These are phyloP conservation scores for Volucella inanis DNA, from an alignment of 2,888 invertebrate species.

Conservation along the genomic window DNA sequence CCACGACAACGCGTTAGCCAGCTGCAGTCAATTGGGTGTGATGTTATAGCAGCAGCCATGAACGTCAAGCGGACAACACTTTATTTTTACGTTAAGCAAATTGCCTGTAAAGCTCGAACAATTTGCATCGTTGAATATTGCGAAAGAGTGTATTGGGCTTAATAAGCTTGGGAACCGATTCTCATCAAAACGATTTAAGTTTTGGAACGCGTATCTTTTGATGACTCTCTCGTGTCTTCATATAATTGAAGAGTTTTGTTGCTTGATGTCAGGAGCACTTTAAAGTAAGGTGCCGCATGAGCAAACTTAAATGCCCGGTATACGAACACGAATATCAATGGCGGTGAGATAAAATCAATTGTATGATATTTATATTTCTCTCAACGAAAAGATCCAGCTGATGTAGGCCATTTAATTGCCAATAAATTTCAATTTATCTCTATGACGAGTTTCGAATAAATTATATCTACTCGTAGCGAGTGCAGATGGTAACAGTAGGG, in stretches of 20 bases:
- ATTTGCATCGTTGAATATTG: conserved; percentile 5
- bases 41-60: neutral
- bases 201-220: conserved; percentile 11
- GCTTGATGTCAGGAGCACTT: conserved; percentile 6
- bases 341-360: conserved; percentile 28
- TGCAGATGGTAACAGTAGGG: conserved; percentile 2
- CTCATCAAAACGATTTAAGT: conserved; percentile 9
- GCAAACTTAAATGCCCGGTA: neutral
- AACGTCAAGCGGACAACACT: neutral
- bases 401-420: conserved; percentile 14
- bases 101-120: neutral
- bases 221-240: neutral
- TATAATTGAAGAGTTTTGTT: neutral
- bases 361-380: conserved; percentile 29
- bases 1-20: neutral
- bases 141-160: neutral
- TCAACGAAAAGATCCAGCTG: neutral
- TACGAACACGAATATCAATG: conserved; percentile 8
- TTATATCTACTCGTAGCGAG: neutral
- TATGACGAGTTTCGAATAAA: conserved; percentile 7
- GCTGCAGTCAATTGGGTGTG: conserved; percentile 13
- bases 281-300: neutral
- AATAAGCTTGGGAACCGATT: conserved; percentile 36
- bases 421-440: conserved; percentile 35
- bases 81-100: conserved; percentile 4